phyloP scores from a whole-genome alignment of 2,113 vertebrate species.

The Muscicapa adusta region DNA sequence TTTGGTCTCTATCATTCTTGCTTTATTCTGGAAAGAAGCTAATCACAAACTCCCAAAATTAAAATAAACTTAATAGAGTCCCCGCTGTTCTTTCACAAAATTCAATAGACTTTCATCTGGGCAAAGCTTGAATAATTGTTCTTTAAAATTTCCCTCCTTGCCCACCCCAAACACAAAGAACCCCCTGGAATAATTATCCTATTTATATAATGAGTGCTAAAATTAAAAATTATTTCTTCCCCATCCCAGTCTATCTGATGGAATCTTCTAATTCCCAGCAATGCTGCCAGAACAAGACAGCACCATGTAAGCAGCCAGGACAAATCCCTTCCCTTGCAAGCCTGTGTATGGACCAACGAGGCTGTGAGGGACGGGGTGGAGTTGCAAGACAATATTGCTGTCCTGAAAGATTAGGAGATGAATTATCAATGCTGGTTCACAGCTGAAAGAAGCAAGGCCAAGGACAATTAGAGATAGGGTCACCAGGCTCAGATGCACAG shows the following conservation, averaged over 20 bases:
- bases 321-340: not conserved
- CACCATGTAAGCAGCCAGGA: not conserved
- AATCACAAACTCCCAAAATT: not conserved
- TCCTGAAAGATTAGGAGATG: not conserved
- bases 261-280: not conserved
- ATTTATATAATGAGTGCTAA: not conserved
- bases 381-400: not conserved
- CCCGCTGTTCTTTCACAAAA: not conserved
- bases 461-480: too few species aligned
- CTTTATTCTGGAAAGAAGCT: not conserved
- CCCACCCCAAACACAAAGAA: not conserved
- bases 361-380: not conserved
- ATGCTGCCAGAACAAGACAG: not conserved
- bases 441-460: not conserved
- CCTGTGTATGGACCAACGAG: rapidly evolving
- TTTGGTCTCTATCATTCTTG: not conserved
- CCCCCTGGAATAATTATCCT: not conserved
- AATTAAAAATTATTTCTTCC: not conserved
- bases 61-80: not conserved
- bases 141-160: not conserved
- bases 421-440: not conserved
- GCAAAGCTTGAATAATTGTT: not conserved
- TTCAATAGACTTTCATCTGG: not conserved
- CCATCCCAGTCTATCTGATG: not conserved
- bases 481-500: not conserved